These are phyloP conservation scores for Glyptemys insculpta DNA, from an alignment of 2,797 vertebrate species.

Conservation along the genomic window DNA sequence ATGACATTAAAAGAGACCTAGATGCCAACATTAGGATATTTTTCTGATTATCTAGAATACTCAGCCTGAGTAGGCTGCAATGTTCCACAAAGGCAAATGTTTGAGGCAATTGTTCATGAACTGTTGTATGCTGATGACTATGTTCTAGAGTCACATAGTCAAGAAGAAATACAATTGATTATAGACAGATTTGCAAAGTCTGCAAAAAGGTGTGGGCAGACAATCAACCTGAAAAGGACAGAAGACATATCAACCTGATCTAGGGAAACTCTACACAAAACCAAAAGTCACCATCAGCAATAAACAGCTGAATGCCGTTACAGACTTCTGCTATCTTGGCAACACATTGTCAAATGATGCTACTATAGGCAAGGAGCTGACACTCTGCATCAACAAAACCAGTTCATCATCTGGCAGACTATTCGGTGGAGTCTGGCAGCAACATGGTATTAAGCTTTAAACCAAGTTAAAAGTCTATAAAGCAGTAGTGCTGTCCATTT, in stretches of 20 bases:
- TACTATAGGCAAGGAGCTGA: not conserved
- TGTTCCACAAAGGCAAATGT: not conserved
- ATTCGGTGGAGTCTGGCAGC: not conserved
- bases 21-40: not conserved
- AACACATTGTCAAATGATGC: not conserved
- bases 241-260: not conserved
- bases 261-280: not conserved
- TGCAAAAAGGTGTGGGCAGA: no score
- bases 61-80: not conserved
- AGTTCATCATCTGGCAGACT: not conserved
- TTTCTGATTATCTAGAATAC: not conserved
- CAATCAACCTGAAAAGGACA: not conserved
- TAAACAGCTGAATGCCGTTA: not conserved
- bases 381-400: not conserved
- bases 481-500: not conserved
- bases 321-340: not conserved
- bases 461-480: not conserved
- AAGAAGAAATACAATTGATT: no score
- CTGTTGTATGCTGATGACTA: not conserved
- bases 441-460: not conserved
- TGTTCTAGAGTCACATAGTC: not conserved
- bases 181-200: no score
- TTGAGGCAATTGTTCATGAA: not conserved
- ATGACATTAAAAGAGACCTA: not conserved
- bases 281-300: not conserved